Base-by-base conservation (phyloP, 1,140 invertebrate species). In the Trichomalopsis sarcophagae region DNA sequence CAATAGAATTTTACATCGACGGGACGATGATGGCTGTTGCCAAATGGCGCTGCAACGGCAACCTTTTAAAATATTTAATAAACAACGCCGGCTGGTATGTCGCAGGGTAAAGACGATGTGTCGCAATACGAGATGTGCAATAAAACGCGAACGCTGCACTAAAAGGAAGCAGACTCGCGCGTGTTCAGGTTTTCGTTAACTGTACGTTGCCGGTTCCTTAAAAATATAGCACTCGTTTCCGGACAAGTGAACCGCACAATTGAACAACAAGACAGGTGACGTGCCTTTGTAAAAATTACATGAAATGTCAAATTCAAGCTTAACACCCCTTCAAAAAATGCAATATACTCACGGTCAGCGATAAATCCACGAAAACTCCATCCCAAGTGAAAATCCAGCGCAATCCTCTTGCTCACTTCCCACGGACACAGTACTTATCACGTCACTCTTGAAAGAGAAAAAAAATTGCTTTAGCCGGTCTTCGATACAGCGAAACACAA, bases 21-120 rank as follows among this genome's bases (percentile, higher is more conserved):
- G 47, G 14, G 55, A 17, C 55, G 55, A 21, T 55, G 55, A 21
- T 55, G 2, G 17, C 13, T 21, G 13, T 62, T 62, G 55, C 55
- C 21, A n/a, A 62, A 62, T 62, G 14, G 14, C 21, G 17, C 55
- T 0, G 21, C 55, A 62, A 30, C 30, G 50, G 68, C 73, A n/a
- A 44, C 73, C 47, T 66, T 66, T 74, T 44, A 62, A 74, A 66
- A 66, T 44, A 82, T 82, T 82, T 44, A 69, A 76, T 69, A 83
- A 77, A 83, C 74, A 83, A 47, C 23, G 17, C 68, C 21, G 75
- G 21, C 5, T 27, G 74, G 50, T 77, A 77, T 77, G 74, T n/a
- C 82, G 21, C 69, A 21, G 55, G 17, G 21, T 62, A 50, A 47
- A 62, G 82, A 76, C 44, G 14, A 30, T 81, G 55, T 69, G 55